Evolutionary conservation across 2,113 vertebrate genomes (phyloP).

Genomic region (Hemiscyllium ocellatum): DNA sequence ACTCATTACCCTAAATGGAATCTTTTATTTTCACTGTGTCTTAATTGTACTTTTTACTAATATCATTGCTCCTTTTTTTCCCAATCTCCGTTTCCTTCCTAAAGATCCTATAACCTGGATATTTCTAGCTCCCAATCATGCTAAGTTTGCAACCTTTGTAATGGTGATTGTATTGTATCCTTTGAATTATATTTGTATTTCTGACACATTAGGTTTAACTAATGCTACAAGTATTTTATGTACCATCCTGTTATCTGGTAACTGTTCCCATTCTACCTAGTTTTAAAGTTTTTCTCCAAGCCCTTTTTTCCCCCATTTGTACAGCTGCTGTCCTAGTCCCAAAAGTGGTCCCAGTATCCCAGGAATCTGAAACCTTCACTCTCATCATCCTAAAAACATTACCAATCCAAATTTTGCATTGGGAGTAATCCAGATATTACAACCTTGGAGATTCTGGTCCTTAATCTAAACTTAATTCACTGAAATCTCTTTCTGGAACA

Average conservation of each 20-base stretch:
- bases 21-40: neutral
- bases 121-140: neutral
- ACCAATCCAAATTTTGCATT: neutral
- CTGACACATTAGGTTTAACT: neutral
- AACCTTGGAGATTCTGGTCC: no score
- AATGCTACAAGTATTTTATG: neutral
- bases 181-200: neutral
- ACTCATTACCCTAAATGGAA: neutral
- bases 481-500: neutral
- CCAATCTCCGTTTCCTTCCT: neutral
- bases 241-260: neutral
- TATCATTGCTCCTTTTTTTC: neutral
- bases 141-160: no score
- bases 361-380: neutral
- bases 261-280: neutral
- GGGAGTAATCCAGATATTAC: no score
- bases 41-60: neutral
- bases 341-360: neutral
- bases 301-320: neutral
- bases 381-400: neutral
- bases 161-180: neutral
- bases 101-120: no score
- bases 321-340: neutral
- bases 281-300: neutral
- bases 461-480: neutral